Evolutionary conservation across 2,113 vertebrate genomes (phyloP).

Genomic region (Anser cygnoides): DNA sequence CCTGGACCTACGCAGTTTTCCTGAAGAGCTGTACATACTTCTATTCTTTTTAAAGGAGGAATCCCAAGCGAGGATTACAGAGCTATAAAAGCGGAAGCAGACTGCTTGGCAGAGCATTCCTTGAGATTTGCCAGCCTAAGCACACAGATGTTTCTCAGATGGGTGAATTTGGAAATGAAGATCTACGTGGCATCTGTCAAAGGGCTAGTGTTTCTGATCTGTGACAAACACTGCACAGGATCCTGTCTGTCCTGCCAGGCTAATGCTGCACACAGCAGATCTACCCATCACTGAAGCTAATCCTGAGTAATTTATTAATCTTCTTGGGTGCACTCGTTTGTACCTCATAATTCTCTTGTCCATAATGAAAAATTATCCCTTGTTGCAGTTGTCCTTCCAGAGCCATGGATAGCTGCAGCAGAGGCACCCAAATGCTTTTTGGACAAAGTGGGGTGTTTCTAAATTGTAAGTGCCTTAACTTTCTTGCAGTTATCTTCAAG

Average conservation of each 20-base stretch:
- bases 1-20: slow-evolving; percentile 6
- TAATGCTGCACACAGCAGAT: slow-evolving; percentile 39
- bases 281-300: slow-evolving; percentile 43
- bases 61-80: slow-evolving; percentile 61
- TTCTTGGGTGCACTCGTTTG: slow-evolving; percentile 53
- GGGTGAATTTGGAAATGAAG: slow-evolving; percentile 80
- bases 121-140: slow-evolving; percentile 80
- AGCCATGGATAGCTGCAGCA: neutral
- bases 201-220: slow-evolving; percentile 81
- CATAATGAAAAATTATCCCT: slow-evolving; percentile 57
- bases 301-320: slow-evolving; percentile 48
- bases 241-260: slow-evolving; percentile 34
- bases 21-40: neutral
- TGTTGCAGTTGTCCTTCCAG: neutral
- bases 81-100: slow-evolving; percentile 61
- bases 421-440: neutral
- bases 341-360: slow-evolving; percentile 70
- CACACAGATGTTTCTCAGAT: slow-evolving; percentile 89
- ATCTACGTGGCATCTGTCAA: slow-evolving; percentile 86
- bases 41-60: slow-evolving; percentile 21
- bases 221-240: slow-evolving; percentile 86
- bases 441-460: neutral
- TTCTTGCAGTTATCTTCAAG: neutral
- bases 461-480: neutral
- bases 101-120: slow-evolving; percentile 48